A percentile compares a stretch with the other conserved stretches of the same genome.
These are phyloP conservation scores for Hippocampus comes DNA, from an alignment of 2,113 vertebrate genomes.

Conservation along the genomic window DNA sequence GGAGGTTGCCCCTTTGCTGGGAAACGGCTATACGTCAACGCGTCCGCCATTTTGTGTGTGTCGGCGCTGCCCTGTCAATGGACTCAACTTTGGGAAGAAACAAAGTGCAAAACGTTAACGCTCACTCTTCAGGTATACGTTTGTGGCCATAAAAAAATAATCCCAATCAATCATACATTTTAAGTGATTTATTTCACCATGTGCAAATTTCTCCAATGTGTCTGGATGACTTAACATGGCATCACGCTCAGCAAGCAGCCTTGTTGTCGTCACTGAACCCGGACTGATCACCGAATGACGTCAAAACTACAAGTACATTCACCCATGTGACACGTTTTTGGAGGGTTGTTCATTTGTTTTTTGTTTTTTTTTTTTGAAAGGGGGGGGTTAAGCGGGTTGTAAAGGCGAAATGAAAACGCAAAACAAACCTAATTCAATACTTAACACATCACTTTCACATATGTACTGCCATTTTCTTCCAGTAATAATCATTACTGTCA, in stretches of 20 bases:
- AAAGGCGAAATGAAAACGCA: not conserved
- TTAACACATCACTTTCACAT: not conserved
- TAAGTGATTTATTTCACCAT: not conserved
- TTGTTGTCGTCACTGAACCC: not conserved
- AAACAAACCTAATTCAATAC: not conserved
- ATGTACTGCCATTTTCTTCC: no score
- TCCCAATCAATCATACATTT: not conserved
- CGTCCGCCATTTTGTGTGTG: no score
- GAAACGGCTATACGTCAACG: no score
- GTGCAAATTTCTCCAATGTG: not conserved
- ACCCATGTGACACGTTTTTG: no score
- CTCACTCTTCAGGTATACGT: no score
- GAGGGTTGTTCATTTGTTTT: not conserved
- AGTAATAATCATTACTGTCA: no score
- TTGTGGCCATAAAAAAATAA: no score
- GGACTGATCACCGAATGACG: not conserved
- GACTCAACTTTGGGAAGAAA: no score
- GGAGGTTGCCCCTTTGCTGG: no score
- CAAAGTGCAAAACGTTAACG: no score
- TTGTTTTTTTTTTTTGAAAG: not conserved
- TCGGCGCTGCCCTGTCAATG: no score
- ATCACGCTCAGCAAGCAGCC: not conserved
- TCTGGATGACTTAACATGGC: not conserved
- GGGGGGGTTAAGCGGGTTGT: not conserved
- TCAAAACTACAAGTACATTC: not conserved